A percentile compares a stretch with the other conserved stretches of the same genome.
Conservation (phyloP, 2,888 invertebrate genomes). For the Drosophila prolongata region DNA sequence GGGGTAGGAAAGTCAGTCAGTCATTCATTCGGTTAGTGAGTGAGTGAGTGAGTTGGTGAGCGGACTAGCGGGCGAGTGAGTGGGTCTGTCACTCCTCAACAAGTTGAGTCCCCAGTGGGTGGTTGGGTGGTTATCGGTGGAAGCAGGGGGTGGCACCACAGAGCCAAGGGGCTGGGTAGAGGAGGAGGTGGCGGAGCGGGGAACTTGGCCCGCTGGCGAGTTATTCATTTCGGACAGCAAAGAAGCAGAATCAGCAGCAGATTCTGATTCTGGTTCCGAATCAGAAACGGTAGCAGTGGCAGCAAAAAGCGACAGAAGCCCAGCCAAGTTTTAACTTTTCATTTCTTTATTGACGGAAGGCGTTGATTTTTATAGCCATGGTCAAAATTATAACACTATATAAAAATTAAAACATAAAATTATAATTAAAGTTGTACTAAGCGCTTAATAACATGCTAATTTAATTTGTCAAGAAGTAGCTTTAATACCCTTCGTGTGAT, state of each 20-base stretch:
- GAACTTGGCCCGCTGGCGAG: constrained; percentile 35
- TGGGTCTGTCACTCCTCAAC: constrained; percentile 61
- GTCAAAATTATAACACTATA: neutral
- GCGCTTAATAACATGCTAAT: no score
- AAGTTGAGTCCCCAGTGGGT: constrained; percentile 53
- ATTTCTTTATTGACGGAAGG: constrained; percentile 56
- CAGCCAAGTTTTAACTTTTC: constrained; percentile 56
- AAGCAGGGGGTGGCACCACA: neutral
- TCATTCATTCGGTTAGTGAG: neutral
- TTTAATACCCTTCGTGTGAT: no score
- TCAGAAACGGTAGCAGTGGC: constrained; percentile 12
- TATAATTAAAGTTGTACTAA: neutral
- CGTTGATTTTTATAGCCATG: constrained; percentile 1
- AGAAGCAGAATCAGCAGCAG: constrained; percentile 15
- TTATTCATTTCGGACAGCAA: constrained; percentile 41
- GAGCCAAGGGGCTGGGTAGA: neutral
- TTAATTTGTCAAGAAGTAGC: no score
- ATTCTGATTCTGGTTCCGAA: constrained; percentile 12
- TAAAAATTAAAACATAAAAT: neutral
- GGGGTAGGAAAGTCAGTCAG: constrained; percentile 32
- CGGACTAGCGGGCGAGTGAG: constrained; percentile 31
- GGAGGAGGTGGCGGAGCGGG: neutral
- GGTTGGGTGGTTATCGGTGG: neutral
- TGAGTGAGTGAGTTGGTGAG: constrained; percentile 18
- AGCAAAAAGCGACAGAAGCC: constrained; percentile 10